Base-by-base conservation (phyloP, 2,113 vertebrate species). In the Eptesicus fuscus region DNA sequence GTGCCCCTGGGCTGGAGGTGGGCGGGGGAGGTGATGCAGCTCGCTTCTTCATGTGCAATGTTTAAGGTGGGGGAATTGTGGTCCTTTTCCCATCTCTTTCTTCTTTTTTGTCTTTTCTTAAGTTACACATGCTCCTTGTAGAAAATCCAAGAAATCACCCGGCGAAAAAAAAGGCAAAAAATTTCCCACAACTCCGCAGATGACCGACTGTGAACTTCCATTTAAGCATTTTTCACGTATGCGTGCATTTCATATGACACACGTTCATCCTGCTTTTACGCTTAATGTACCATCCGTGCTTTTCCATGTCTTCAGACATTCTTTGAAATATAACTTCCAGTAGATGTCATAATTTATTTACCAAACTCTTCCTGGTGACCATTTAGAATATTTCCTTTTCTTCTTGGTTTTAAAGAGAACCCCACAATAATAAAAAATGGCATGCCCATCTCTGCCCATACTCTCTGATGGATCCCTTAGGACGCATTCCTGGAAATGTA, bases 21-120 rank as follows among this genome's bases (percentile, higher is more conserved):
- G 61, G 32, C 23, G 71, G 1, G 30, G 61, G 32, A 30, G 78
- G 1, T 13, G 23, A 61, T 11, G 7, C 18, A 44, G 30, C 53
- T 53, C 32, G 16, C 28, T 35, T 77, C 78, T 49, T 40, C 4
- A 16, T 6, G 23, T 44, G 18, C 8, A 9, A 44, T 77, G 74
- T 74, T 88, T 69, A 49, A 77, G 69, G n/a, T 84, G 83, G 47
- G 35, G 83, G 69, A 59, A 83, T 20, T n/a, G 32, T 40, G 44
- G 5, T 8, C 32, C 12, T 11, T 44, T 80, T 91, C 40, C 35
- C 22, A 32, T 20, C 7, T 42, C 42, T 79, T 59, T 87, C 20
- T 73, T 35, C 37, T 53, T 44, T 17, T 61, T 35, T 73, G 20
- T 12, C 35, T 59, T 91, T 92, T 69, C 65, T 63, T 76, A 95